Evolutionary conservation across 1,140 invertebrate genomes (phyloP), one percentile per base, ranked within the genome.

Genomic region (Leguminivora glycinivorella): DNA sequence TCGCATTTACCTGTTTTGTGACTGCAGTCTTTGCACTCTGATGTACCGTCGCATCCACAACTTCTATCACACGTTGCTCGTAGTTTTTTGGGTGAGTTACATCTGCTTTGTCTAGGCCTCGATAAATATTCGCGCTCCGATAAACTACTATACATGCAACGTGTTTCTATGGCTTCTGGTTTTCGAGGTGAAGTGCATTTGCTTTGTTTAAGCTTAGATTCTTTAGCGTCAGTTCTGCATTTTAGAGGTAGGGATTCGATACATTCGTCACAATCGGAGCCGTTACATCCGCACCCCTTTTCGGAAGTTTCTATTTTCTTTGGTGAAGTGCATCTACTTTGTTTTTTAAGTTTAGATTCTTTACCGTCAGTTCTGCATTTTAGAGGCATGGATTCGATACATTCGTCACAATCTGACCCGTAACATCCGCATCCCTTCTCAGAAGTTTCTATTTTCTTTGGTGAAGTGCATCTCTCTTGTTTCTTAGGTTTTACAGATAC

Each of bases 1-100:
- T 67, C 66, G 12, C 66, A 38, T 43, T 9, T 67, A 67, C 31
- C 47, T 22, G 47, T 31, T 63, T 63, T 29, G 22, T 52, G 47
- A 31, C 58, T 29, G 25, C 58, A 63, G 1, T 63, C 58, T 7
- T 63, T 63, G n/a, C 25, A 63, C 34, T 63, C 26, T 26, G 26
- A 63, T 9, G 25, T 17, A 29, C 26, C 58, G 31, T 31, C 25
- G 26, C 58, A 63, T 3, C 26, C 58, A 7, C 58, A 63, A 4
- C 10, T 17, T 29, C 26, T 63, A 63, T 63, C 58, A 7, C 58
- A 63, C n/a, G 58, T 31, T 5, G 29, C 34, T 17, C 14, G 25
- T 17, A n/a, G 14, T 19, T 31, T 29, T 31, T 63, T 29, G 26
- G 47, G 47, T 7, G 47, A 52, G n/a, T 52, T 52, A 22, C 19